Base-by-base conservation (phyloP, 2,888 invertebrate species). In the Eristalis tenax region DNA sequence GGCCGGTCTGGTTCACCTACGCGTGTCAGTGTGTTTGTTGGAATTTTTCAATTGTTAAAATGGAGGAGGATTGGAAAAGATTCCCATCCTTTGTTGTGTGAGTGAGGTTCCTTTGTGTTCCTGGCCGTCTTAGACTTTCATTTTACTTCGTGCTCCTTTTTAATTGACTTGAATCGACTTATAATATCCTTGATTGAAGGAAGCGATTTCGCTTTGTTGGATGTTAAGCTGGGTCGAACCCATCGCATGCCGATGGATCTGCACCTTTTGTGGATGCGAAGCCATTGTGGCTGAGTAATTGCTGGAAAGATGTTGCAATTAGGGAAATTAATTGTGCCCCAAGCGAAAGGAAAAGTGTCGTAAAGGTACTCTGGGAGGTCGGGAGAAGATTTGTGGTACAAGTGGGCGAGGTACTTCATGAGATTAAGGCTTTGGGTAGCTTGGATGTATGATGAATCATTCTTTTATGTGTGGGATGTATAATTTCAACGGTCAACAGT, bases 211-310 rank as follows among this genome's bases (percentile, higher is more conserved):
- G 59, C 56, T 76, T 81, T 84, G 70, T 71, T 76, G 70, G 73
- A 4, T 11, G 50, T 28, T 66, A 66, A 79, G 78, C 59, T 64
- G 63, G 68, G 26, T 64, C 32, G 28, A 43, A 69, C 64, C 74
- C 57, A 70, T 63, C 75, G 57, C 66, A 50, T 61, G 50, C 56
- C 26, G 68, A 35, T n/a, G 56, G 43, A 69, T 59, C 59, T 26
- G 13, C 59, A 26, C 26, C 26, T 59, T 57, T 57, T 40, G n/a
- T 73, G 77, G 59, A 28, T 68, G 38, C 50, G 32, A 26, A 71
- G 71, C 63, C 84, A 81, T 81, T 84, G 84, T 76, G 66, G 75
- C 64, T 84, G 76, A 81, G 81, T 81, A 81, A 81, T 76, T 76
- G 84, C 43, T 63, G 81, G 70, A 81, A 81, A 81, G 81, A 76